Conservation (phyloP, 2,113 vertebrate genomes). For the Pterocles orientalis region DNA sequence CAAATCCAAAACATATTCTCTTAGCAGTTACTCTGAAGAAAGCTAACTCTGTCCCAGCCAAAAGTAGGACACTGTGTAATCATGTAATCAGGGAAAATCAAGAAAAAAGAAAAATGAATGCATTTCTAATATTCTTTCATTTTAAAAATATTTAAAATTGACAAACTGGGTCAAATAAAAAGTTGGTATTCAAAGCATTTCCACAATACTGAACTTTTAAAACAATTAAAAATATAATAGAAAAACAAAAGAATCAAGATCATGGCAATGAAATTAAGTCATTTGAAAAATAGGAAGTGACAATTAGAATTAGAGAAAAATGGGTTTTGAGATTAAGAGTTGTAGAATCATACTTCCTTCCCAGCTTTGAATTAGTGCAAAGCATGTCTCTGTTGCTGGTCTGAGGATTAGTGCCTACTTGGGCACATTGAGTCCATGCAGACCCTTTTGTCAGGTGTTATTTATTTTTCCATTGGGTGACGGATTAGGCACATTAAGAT, state of each 20-base stretch:
- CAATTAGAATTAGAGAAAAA: not conserved
- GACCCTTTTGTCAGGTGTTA: not conserved
- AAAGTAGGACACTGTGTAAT: not conserved
- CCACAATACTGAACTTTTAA: not conserved
- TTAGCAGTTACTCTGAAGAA: too few species aligned
- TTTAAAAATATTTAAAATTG: not conserved
- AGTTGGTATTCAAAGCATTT: not conserved
- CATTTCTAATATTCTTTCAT: not conserved
- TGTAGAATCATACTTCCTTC: not conserved
- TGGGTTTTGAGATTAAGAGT: not conserved
- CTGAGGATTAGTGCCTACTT: not conserved
- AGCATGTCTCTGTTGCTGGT: not conserved
- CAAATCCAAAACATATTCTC: too few species aligned
- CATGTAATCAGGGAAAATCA: not conserved
- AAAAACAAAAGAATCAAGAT: not conserved
- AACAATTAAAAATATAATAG: not conserved
- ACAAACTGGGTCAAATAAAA: not conserved
- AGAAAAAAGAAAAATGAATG: not conserved
- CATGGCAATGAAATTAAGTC: not conserved
- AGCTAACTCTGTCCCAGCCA: too few species aligned
- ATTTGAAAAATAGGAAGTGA: not conserved
- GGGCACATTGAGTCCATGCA: not conserved
- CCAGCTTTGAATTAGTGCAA: not conserved
- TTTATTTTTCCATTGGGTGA: not conserved
- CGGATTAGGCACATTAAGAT: not conserved